Base-by-base conservation (phyloP, 2,113 vertebrate species). In the Thryonomys swinderianus region DNA sequence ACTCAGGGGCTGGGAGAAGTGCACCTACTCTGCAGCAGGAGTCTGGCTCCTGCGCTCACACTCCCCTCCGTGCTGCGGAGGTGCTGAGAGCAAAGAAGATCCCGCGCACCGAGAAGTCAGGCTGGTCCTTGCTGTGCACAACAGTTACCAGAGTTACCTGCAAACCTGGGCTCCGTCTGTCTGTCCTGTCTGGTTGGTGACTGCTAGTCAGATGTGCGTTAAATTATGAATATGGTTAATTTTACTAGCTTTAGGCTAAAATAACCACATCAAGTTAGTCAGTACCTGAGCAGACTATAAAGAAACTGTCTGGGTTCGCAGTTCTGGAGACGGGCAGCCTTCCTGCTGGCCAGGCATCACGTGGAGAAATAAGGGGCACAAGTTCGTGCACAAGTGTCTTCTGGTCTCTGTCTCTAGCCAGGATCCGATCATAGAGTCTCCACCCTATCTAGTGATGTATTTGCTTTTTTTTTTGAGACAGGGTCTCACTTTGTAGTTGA, bases 91-190 rank as follows among this genome's bases (percentile, higher is more conserved):
- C 40, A 45, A 42, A 62, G 57, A 14, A 32, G 59, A 20, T 2
- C 2, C 40, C 11, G 16, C 40, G 9, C 13, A 34, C 7, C 0
- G 59, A 53, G n/a, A 11, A 59, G 2, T 25, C 1, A 34, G 30
- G 40, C 30, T 6, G 27, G 61, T 20, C 62, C 37, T 66, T 59
- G 18, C 30, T 12, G n/a, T 53, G 45, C 7, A 18, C 4, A 1
- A 21, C 4, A 4, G 30, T n/a, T 23, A n/a, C 21, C 18, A 27
- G 32, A 42, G 78, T 62, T 69, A n/a, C 10, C 40, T 34, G 9
- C 21, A n/a, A 25, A 64, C 53, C 51, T 55, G 61, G 82, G 59
- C n/a, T 32, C 34, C 53, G 53, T 59, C 23, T 30, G 0, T 17
- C 2, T 82, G 37, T 18, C 16, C 34, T 17, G 10, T 82, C 5